Percentiles rank a stretch among this genome's conserved stretches.
Evolutionary conservation across 2,888 invertebrate genomes (phyloP).

Genomic region (Ametastegia equiseti): DNA sequence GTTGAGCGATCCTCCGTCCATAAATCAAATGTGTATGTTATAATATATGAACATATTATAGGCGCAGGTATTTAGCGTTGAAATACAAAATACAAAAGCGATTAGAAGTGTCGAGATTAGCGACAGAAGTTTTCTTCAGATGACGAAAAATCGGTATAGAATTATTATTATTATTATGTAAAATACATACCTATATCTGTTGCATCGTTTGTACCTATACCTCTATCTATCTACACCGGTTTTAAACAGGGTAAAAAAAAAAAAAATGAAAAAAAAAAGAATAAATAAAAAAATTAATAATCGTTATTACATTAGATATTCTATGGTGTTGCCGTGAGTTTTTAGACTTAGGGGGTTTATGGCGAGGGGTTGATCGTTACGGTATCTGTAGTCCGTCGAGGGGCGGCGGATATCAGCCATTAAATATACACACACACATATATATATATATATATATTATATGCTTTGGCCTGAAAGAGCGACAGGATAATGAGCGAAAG

Average conservation of each 20-base stretch:
- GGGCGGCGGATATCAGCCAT: constrained; percentile 8
- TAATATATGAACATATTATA: neutral
- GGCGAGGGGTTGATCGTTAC: neutral
- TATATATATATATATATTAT: too few species aligned
- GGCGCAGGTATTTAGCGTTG: neutral
- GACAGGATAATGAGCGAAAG: too few species aligned
- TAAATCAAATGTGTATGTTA: neutral
- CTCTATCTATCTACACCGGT: constrained; percentile 34
- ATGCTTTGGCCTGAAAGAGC: too few species aligned
- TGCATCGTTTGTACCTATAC: constrained; percentile 3
- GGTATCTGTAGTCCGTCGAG: constrained; percentile 12
- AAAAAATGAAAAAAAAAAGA: neutral
- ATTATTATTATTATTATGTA: neutral
- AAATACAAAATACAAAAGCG: neutral
- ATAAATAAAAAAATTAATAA: constrained; percentile 15
- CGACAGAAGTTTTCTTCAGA: neutral
- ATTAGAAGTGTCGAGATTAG: constrained; percentile 25
- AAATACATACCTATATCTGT: neutral
- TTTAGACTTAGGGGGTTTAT: constrained; percentile 8
- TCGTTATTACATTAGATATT: constrained; percentile 36
- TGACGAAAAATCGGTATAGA: neutral
- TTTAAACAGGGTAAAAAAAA: constrained; percentile 44
- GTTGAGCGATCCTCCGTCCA: constrained; percentile 45
- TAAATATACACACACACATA: neutral
- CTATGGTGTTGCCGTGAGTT: constrained; percentile 33